Evolutionary conservation across 2,888 invertebrate species (phyloP), one percentile per base, ranked within the genome.

Genomic region (Caradrina kadenii): DNA sequence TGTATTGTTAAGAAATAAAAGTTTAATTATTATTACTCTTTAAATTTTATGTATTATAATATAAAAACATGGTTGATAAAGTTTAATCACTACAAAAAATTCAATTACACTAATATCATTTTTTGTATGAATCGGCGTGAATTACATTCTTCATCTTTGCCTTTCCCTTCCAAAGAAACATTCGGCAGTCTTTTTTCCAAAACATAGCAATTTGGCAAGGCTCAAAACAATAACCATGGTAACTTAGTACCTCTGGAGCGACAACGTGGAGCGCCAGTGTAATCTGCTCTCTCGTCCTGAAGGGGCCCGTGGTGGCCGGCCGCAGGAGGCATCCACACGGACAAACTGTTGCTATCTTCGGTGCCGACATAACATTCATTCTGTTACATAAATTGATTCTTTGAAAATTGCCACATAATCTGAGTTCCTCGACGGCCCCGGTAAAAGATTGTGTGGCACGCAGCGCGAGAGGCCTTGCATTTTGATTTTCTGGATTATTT

Each of bases 131-230:
- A 55, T 92, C 90, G 0, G 89, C 91, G 50, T 90, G 85, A 53
- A 91, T 88, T 3, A 90, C 90, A 65, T 90, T 90, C 82, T 92
- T 92, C 81, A 86, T 86, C 86, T 90, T 92, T 42, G 92, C 88
- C 78, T 91, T 90, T 42, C 94, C 94, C 86, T 96, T 96, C 96
- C 96, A 97, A 64, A 97, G 90, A 95, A 97, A 97, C 94, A 96
- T 97, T 84, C 97, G 93, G 77, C 97, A 97, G 84, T 97, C 97
- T 88, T 97, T 97, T 87, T 97, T 97, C 97, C 97, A 97, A 73
- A 96, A 95, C 85, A 95, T 96, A 1, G 97, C 97, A 69, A 97
- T 97, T 86, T 97, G 96, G 61, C 91, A 95, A 0, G 96, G 91
- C 19, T 96, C 94, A 82, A 96, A 96, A 79, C 90, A 93, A 73